These are phyloP conservation scores for Petrocephalus microphthalmus DNA, from an alignment of 2,113 vertebrate genomes.

Conservation along the genomic window DNA sequence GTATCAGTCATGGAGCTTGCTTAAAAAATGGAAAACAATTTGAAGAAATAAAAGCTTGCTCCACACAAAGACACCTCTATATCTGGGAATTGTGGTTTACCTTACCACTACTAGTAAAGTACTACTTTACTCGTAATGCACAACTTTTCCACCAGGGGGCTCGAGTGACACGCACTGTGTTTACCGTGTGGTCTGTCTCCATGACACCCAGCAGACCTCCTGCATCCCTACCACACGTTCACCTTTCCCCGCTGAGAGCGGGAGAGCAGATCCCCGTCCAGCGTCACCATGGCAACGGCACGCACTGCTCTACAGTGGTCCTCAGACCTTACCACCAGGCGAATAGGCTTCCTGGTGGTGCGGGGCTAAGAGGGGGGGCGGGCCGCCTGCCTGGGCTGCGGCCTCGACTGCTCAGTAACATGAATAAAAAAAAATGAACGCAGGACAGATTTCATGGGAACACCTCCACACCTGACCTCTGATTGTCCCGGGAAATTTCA, in stretches of 20 bases:
- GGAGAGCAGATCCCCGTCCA: constrained; percentile 27
- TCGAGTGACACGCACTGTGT: background rate
- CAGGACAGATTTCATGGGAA: background rate
- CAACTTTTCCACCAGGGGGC: background rate
- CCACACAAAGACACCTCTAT: background rate
- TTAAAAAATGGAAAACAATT: background rate
- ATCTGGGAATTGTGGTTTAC: background rate
- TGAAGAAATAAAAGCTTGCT: background rate
- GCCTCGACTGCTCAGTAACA: background rate
- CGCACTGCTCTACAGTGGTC: constrained; percentile 16
- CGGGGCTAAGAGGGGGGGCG: background rate
- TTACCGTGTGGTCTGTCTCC: background rate
- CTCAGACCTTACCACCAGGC: background rate
- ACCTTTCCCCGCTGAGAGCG: constrained; percentile 26
- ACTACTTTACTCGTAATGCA: background rate
- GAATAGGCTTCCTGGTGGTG: background rate
- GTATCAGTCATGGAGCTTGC: background rate
- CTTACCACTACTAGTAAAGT: background rate
- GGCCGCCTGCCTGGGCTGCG: background rate
- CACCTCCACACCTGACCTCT: background rate
- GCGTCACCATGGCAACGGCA: constrained; percentile 45
- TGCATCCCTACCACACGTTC: constrained; percentile 22
- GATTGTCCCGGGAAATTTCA: background rate
- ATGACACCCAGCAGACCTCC: background rate
- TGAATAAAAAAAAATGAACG: too few species aligned